phyloP scores from a whole-genome alignment of 1,140 invertebrate species.

The Drosophila lacteicornis region DNA sequence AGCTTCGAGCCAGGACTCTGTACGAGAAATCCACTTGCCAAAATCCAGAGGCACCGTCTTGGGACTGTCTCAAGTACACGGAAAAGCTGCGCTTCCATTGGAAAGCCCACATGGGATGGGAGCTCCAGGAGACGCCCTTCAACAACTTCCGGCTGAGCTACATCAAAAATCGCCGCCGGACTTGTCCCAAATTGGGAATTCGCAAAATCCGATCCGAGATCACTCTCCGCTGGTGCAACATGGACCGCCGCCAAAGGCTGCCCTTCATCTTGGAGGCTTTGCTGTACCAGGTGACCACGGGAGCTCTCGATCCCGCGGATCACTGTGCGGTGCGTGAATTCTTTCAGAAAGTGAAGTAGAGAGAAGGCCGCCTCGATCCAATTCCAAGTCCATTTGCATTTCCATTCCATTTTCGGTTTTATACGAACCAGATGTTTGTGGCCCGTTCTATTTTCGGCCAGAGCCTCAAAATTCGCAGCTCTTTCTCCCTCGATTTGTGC shows the following conservation, averaged over 20 bases:
- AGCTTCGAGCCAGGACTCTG: slow-evolving; percentile 7
- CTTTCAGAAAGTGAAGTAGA: slow-evolving; percentile 38
- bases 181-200: background rate
- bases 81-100: slow-evolving; percentile 62
- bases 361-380: slow-evolving; percentile 17
- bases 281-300: slow-evolving; percentile 53
- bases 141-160: slow-evolving; percentile 54
- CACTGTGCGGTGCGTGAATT: slow-evolving; percentile 49
- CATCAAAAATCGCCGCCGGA: background rate
- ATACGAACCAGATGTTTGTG: slow-evolving; percentile 70
- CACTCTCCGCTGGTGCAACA: slow-evolving; percentile 12
- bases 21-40: slow-evolving; percentile 5
- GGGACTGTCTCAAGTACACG: slow-evolving; percentile 16
- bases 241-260: slow-evolving; percentile 33
- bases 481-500: slow-evolving; percentile 35
- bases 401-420: slow-evolving; percentile 35
- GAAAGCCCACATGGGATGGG: slow-evolving; percentile 31
- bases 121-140: slow-evolving; percentile 42
- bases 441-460: slow-evolving; percentile 62
- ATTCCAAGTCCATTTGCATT: slow-evolving; percentile 47
- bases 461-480: slow-evolving; percentile 49
- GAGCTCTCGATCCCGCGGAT: slow-evolving; percentile 52
- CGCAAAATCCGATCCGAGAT: background rate
- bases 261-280: slow-evolving; percentile 63
- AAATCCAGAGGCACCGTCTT: background rate